phyloP scores from a whole-genome alignment of 1,140 invertebrate genomes.

The Micrasema longulum region DNA sequence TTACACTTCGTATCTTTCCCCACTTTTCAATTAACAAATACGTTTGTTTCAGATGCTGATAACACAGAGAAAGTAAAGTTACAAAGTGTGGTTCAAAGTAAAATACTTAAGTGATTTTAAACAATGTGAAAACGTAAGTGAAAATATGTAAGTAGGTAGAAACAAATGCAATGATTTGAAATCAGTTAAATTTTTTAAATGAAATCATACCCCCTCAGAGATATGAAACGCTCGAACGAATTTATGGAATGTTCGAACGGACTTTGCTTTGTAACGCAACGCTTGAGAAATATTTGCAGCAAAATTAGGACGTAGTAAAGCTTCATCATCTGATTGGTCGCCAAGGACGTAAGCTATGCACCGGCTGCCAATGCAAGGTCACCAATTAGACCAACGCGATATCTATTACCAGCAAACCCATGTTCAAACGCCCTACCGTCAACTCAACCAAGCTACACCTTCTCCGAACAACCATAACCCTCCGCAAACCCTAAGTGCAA shows the following conservation, averaged over 20 bases:
- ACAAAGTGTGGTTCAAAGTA: neutral
- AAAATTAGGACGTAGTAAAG: neutral
- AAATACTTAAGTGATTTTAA: neutral
- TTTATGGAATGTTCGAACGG: neutral
- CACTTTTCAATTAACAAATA: neutral
- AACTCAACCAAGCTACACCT: slow-evolving; percentile 22
- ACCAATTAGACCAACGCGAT: slow-evolving; percentile 48
- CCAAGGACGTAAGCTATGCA: slow-evolving; percentile 48
- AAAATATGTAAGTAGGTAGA: neutral
- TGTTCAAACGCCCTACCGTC: slow-evolving; percentile 36
- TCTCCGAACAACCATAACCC: slow-evolving; percentile 36
- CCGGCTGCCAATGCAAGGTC: slow-evolving; percentile 45
- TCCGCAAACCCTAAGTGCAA: slow-evolving; percentile 47
- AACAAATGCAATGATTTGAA: neutral
- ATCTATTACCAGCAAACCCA: slow-evolving; percentile 46
- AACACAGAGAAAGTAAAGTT: neutral
- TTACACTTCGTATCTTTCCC: neutral
- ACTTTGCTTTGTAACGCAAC: neutral
- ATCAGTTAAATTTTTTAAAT: neutral
- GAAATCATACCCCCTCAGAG: too few relatives aligned
- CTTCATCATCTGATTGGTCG: slow-evolving; percentile 3
- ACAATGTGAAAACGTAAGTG: neutral
- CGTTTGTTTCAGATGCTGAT: slow-evolving; percentile 23
- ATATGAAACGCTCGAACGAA: neutral
- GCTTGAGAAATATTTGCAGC: neutral